Base-by-base conservation (phyloP, 1,140 invertebrate genomes). In the Drosophila lowei region DNA sequence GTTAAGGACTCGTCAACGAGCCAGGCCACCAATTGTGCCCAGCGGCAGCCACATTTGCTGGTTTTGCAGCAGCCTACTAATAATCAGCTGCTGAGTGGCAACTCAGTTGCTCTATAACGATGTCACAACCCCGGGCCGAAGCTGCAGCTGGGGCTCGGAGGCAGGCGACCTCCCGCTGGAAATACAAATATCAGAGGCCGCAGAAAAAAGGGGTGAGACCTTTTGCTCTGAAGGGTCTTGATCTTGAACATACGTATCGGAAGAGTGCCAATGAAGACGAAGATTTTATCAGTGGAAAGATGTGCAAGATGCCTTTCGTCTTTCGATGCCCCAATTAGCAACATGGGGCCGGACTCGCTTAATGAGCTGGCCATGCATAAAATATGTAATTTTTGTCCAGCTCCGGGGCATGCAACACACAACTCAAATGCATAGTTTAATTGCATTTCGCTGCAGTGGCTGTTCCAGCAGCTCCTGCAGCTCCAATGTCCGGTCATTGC, bases 351-450 rank as follows among this genome's bases (percentile, higher is more conserved):
- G 30, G 30, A 8, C 7, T 30, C 55, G 50, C 58, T 70, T 83
- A 83, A 83, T 83, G 74, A 83, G 79, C 74, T 83, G 74, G 59
- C 53, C 74, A 66, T 57, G 74, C 74, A 60, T 63, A 59, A 58
- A 57, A 64, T 61, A 30, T 72, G 64, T 53, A 57, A 57, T 71
- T 79, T 61, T 61, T 42, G 30, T 38, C 25, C 28, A 54, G 71
- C 47, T 62, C 58, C 62, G 68, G 16, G 70, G 44, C 64, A 54
- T 57, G 76, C 65, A 61, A 25, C 23, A 65, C 59, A 70, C 77
- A 83, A 83, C 66, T 74, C 70, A 83, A 81, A 83, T 83, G 79
- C 79, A 83, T 78, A 83, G 77, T 83, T 83, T 83, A 83, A 83
- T 83, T 83, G 79, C 74, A 78, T 83, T 83, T 83, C 49, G 15